Base-by-base conservation (phyloP, 2,113 vertebrate species). In the Macaca fascicularis region DNA sequence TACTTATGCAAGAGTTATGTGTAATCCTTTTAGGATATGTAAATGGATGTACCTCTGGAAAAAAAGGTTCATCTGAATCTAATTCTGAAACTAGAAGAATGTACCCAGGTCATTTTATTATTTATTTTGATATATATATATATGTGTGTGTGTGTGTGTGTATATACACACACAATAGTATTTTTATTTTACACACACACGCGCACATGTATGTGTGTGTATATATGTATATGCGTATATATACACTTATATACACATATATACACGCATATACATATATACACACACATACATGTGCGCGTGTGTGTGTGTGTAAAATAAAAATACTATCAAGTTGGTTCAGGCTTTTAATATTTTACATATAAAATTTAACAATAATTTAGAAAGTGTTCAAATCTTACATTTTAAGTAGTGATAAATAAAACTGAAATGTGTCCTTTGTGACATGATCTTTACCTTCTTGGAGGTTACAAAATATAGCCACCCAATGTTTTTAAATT, bases 1-100 rank as follows among this genome's bases (percentile, higher is more conserved):
- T 90, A 94, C 95, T 97, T 96, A 97, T 87, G 38, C 48, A 84
- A 95, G 92, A 97, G 79, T 98, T 97, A 97, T 90, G 55, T 59
- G 17, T 75, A 93, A 87, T 27, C 30, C 57, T 97, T 92, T 89
- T 74, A 85, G 93, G 61, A 95, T 95, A 92, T 81, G 70, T 48
- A 93, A 95, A 87, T 61, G 59, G n/a, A 13, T 67, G 8, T 35
- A 67, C 16, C 10, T 55, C 50, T 57, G 8, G 70, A 35, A 5
- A 72, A 43, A 43, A 40, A 32, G 3, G 32, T 43, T 89, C 14
- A 70, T 90, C 45, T 87, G n/a, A 95, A 90, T 92, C 12, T 64
- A 96, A 79, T n/a, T 83, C 80, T 1, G 30, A 87, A 93, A 40
- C 5, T 91, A 52, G 2, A 10, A 78, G 85, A 95, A 84, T 38